These are phyloP conservation scores for Hemichromis elongatus DNA, from an alignment of 2,113 vertebrate genomes.

Conservation along the genomic window DNA sequence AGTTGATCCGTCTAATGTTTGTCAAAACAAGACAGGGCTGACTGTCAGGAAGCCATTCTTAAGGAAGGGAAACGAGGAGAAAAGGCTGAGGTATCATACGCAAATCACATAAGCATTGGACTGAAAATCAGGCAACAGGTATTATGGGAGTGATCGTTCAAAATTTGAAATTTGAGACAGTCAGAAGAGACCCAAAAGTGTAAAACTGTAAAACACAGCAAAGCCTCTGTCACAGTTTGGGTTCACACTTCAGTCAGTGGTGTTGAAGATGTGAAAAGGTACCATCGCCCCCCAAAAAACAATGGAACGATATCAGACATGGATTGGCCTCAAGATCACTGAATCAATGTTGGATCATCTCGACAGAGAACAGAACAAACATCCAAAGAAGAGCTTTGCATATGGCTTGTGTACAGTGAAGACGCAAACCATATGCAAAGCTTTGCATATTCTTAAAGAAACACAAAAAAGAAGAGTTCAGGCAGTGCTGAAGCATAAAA, in stretches of 20 bases:
- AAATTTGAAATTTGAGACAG: neutral
- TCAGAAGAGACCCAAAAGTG: neutral
- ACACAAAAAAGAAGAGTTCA: neutral
- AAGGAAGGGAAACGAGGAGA: fast-evolving
- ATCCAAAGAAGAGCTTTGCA: neutral
- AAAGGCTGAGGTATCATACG: neutral
- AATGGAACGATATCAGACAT: neutral
- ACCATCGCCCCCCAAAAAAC: neutral
- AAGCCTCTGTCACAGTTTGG: too few species aligned
- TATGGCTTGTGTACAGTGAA: neutral
- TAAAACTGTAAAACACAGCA: too few species aligned
- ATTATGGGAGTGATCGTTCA: fast-evolving
- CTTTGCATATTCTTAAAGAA: neutral
- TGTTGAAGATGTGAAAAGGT: neutral
- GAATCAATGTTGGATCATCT: neutral
- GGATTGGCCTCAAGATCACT: neutral
- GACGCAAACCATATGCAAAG: neutral
- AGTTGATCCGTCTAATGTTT: neutral
- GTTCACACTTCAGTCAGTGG: neutral
- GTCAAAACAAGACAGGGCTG: neutral
- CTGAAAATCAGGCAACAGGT: neutral
- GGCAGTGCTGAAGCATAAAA: neutral
- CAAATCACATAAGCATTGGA: neutral
- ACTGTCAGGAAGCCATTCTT: neutral
- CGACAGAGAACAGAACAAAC: neutral